Percentiles rank a stretch among this genome's conserved stretches.
These are phyloP conservation scores for Holothuria glaberrima DNA, from an alignment of 35 echinoderm and acorn worm genomes.

Conservation along the genomic window DNA sequence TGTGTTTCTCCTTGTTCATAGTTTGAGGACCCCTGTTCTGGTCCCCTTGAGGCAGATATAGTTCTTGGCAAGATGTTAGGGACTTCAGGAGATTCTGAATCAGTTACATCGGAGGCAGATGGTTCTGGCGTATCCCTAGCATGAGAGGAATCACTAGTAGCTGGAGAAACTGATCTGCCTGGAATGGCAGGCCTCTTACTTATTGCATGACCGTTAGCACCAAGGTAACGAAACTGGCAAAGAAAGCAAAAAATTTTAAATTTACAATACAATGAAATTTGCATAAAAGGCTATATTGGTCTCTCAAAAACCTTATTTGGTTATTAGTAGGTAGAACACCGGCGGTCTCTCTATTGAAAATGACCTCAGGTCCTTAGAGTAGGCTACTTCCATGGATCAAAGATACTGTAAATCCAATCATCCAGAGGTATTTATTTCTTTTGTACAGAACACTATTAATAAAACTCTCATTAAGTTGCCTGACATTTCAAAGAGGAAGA, in stretches of 20 bases:
- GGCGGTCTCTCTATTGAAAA: no score
- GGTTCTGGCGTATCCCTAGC: constrained; percentile 31
- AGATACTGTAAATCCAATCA: no score
- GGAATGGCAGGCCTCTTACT: constrained; percentile 12
- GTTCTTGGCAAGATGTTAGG: constrained; percentile 6
- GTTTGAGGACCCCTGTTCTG: not conserved
- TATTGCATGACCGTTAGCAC: not conserved
- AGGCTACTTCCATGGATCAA: no score
- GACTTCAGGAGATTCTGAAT: constrained; percentile 50
- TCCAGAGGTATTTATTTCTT: no score
- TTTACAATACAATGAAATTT: no score
- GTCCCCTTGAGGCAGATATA: not conserved
- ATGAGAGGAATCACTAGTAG: constrained; percentile 19
- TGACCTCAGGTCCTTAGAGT: no score
- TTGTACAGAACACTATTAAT: no score
- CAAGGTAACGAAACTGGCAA: constrained; percentile 28
- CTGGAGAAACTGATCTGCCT: constrained; percentile 18
- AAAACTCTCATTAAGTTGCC: no score
- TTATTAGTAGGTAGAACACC: no score
- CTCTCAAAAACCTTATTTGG: no score
- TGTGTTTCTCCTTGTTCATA: not conserved
- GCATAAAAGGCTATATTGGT: no score
- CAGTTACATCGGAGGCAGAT: constrained; percentile 10
- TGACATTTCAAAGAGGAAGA: no score
- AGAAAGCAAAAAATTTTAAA: not conserved